These are phyloP conservation scores for Fopius arisanus DNA, from an alignment of 1,140 invertebrate genomes.

Conservation along the genomic window DNA sequence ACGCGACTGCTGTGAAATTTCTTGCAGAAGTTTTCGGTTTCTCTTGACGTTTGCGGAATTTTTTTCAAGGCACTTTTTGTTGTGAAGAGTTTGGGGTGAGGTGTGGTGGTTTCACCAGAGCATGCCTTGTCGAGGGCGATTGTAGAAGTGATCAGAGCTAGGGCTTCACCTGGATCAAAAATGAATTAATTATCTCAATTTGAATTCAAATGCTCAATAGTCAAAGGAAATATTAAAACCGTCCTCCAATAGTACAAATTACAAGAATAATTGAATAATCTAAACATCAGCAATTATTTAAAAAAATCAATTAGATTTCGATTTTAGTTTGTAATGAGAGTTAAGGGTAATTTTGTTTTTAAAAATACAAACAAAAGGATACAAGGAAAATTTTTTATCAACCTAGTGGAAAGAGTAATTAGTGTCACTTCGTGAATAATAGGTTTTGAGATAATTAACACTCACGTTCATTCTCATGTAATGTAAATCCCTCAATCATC, in stretches of 20 bases:
- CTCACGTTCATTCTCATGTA: conserved; percentile 54
- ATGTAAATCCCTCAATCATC: conserved; percentile 42
- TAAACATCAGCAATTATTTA: no score
- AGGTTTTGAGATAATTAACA: neutral
- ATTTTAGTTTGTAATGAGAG: no score
- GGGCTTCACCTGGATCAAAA: conserved; percentile 28
- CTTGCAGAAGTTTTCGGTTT: neutral
- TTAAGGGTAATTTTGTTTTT: no score
- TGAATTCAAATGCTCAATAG: neutral
- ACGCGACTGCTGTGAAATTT: neutral
- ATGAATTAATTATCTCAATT: neutral
- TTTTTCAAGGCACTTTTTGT: conserved; percentile 17
- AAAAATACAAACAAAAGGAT: no score
- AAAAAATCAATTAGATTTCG: no score
- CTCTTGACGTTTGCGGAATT: neutral
- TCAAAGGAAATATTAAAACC: neutral
- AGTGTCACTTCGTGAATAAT: neutral
- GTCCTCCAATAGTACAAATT: neutral
- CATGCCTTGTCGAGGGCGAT: conserved; percentile 14
- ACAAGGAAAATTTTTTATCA: no score
- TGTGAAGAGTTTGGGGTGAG: conserved; percentile 15
- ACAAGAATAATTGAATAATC: neutral
- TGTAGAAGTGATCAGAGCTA: conserved; percentile 20
- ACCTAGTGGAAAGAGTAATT: no score
- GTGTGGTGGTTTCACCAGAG: neutral